These are phyloP conservation scores for Drosophila monieri DNA, from an alignment of 2,888 invertebrate genomes.

Conservation along the genomic window DNA sequence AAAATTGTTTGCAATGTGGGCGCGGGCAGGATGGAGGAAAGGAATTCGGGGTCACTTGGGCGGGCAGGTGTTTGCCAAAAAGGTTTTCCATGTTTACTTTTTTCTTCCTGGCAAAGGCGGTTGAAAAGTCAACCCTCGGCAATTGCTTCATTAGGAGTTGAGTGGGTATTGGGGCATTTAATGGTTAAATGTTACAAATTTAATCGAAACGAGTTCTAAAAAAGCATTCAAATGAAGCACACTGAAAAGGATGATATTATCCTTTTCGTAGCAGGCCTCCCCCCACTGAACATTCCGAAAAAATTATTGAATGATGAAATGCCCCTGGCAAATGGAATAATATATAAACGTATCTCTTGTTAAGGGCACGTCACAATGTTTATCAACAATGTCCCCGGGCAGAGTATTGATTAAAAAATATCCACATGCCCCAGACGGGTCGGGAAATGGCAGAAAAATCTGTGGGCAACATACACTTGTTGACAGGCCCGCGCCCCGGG, in stretches of 20 bases:
- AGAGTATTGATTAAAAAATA: conserved; percentile 72
- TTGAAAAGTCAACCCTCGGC: conserved; percentile 48
- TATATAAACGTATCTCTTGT: conserved; percentile 61
- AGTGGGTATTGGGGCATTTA: conserved; percentile 9
- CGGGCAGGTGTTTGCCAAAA: conserved; percentile 57
- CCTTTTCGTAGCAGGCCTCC: not conserved
- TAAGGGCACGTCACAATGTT: conserved; percentile 55
- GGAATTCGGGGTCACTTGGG: conserved; percentile 39
- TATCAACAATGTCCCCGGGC: conserved; percentile 67
- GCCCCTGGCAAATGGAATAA: conserved; percentile 41
- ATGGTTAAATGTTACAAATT: conserved; percentile 2
- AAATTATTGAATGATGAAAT: conserved; percentile 23
- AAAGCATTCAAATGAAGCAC: not conserved
- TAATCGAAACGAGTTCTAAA: not conserved
- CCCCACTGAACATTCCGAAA: conserved; percentile 18
- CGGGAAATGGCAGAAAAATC: not conserved
- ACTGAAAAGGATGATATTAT: not conserved
- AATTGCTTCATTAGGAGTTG: conserved; percentile 65
- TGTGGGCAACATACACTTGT: conserved; percentile 54
- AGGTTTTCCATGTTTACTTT: conserved; percentile 42
- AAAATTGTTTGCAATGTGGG: conserved; percentile 50
- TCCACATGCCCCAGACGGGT: conserved; percentile 25
- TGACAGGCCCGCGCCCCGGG: conserved; percentile 57
- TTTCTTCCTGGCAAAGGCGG: not conserved
- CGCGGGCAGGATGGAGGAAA: conserved; percentile 8